Evolutionary conservation across 2,797 vertebrate species (phyloP), one percentile per base, ranked within the genome.

Genomic region (Stomatorhinus walkeri): DNA sequence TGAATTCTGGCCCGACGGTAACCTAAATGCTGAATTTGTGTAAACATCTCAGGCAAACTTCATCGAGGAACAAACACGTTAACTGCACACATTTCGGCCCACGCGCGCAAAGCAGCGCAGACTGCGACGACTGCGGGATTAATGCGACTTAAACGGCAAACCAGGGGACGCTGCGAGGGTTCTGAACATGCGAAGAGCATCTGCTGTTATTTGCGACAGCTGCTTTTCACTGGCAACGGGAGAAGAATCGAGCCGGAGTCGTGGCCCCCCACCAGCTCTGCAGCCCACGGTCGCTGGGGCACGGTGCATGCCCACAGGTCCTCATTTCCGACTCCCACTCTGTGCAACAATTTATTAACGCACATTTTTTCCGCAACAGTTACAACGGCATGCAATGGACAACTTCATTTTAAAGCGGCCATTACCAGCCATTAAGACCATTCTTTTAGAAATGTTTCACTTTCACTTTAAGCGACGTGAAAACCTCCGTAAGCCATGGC

Each of bases 151-250:
- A 79, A 79, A 79, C 16, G 16, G 72, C 72, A 79, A 79, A 40
- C 36, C 14, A 43, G 72, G 72, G 72, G 32, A 19, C 1, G 32
- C 14, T 3, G 72, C 36, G 36, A 79, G 36, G 72, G 36, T 43
- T 79, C 7, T 7, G 2, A 79, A 79, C 72, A 43, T 43, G 36
- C 16, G 2, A 43, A n/a, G 12, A 43, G 72, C 40, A 40, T 79
- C 72, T 79, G 72, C 72, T 76, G 72, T 19, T 40, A 76, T 76
- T 76, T 76, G 32, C 36, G 72, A 76, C 72, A 76, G 72, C 72
- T 40, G 19, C 14, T 43, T 16, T 7, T 79, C 72, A 9, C 72
- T 40, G 68, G 68, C 28, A 32, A 28, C 28, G 14, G 28, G 28
- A 32, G 59, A 72, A 72, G 64, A 10, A 72, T 14, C 68, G 32